These are phyloP conservation scores for Peromyscus leucopus DNA, from an alignment of 2,113 vertebrate species.

Conservation along the genomic window DNA sequence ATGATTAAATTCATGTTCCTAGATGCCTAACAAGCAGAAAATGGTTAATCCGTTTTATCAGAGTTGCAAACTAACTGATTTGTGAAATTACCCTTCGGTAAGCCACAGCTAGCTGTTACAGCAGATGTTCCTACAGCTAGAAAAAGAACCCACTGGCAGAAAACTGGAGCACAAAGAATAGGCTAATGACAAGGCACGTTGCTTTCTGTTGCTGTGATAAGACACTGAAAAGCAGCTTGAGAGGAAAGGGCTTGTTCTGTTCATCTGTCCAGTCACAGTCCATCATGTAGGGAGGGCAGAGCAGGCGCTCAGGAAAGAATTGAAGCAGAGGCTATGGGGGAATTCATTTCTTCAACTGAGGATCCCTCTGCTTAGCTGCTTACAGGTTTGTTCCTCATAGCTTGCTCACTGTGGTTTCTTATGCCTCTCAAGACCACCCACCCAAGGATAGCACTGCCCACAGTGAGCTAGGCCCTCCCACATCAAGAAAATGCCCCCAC, in stretches of 20 bases:
- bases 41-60: not conserved
- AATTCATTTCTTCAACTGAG: not conserved
- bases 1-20: not conserved
- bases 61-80: not conserved
- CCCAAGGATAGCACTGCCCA: not conserved
- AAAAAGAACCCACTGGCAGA: not conserved
- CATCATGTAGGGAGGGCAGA: not conserved
- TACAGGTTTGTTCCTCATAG: not conserved
- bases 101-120: not conserved
- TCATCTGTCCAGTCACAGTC: not conserved
- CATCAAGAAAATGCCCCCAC: not conserved
- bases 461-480: not conserved
- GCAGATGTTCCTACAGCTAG: not conserved
- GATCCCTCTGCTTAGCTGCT: not conserved
- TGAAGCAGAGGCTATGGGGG: not conserved
- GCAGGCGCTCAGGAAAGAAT: not conserved
- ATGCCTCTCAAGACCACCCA: not conserved
- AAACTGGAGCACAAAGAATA: not conserved
- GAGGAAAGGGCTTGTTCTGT: not conserved
- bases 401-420: not conserved
- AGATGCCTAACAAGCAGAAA: not conserved
- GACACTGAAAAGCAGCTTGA: not conserved
- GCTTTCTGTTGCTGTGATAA: not conserved
- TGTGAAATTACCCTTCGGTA: slow-evolving; percentile 34
- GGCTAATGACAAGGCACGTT: not conserved